Evolutionary conservation across 2,113 vertebrate genomes (phyloP), one percentile per base, ranked within the genome.

Genomic region (Onychostruthus taczanowskii): DNA sequence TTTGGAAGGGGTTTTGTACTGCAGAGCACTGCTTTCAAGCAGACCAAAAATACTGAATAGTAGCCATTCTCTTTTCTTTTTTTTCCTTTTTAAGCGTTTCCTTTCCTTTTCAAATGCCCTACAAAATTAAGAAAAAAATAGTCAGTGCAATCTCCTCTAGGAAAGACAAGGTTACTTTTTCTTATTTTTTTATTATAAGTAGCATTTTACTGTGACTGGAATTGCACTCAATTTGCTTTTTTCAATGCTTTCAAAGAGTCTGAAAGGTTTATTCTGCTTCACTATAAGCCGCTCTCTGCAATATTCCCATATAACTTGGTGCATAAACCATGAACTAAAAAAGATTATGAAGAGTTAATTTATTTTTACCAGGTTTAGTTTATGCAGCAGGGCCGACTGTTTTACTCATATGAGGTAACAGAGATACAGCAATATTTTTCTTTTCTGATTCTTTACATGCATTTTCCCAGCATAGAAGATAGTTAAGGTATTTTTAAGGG

Each of bases 321-420:
- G 80, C 82, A 90, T 89, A 93, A 96, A 92, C 76, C 83, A 80
- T 4, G 58, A 95, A 92, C 44, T 24, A 46, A 69, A 77, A 89
- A 68, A 88, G 73, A 93, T 96, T 87, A 92, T 1, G 20, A 96
- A 84, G 90, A 93, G 69, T 95, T 96, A 93, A 93, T 93, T 93
- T 92, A 87, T 87, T 94, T 95, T 95, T 62, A 81, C 49, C 64
- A 78, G 83, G 55, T 64, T 59, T 72, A 78, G 73, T 46, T 63
- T 86, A 68, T 79, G 73, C 56, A 92, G 72, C 83, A 90, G 33
- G 43, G 52, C 37, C 13, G 10, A 53, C 13, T 35, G 8, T 87
- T 96, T 88, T 93, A 92, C 52, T 90, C 30, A 33, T 12, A 67
- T 10, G 39, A 92, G 31, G 41, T 39, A 96, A 88, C 39, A 89